Evolutionary conservation across 2,888 invertebrate species (phyloP).

Genomic region (Epirrhoe tristata): DNA sequence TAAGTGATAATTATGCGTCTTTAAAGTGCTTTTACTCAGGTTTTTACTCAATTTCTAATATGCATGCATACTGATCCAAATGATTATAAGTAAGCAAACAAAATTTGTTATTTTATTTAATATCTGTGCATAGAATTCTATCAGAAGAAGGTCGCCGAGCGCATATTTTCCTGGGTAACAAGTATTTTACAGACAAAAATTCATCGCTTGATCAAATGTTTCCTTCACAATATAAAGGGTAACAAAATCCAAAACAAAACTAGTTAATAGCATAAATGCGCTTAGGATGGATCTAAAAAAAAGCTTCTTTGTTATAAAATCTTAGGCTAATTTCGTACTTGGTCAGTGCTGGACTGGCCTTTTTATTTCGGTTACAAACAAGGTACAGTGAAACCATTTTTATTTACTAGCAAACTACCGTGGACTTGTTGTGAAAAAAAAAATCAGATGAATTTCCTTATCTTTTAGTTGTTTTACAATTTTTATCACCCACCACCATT

Average conservation of each 20-base stretch:
- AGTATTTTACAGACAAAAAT: neutral
- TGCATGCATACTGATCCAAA: neutral
- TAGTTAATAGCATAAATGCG: conserved; percentile 41
- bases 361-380: neutral
- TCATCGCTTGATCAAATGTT: neutral
- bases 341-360: conserved; percentile 7
- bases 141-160: too few relatives aligned
- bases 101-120: neutral
- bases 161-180: too few relatives aligned
- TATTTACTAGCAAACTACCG: conserved; percentile 61
- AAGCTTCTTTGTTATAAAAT: conserved; percentile 41
- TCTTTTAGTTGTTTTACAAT: neutral
- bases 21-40: neutral
- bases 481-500: neutral
- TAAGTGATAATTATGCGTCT: neutral
- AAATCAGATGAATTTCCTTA: neutral
- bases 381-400: conserved; percentile 7
- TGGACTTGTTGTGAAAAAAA: neutral
- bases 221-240: neutral
- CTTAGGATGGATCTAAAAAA: conserved; percentile 44
- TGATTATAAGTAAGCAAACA: neutral
- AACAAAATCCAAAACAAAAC: neutral
- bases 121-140: too few relatives aligned
- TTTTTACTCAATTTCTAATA: neutral
- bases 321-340: conserved; percentile 22